phyloP scores from a whole-genome alignment of 1,140 invertebrate species.

The Caenorhabditis brenneri region DNA sequence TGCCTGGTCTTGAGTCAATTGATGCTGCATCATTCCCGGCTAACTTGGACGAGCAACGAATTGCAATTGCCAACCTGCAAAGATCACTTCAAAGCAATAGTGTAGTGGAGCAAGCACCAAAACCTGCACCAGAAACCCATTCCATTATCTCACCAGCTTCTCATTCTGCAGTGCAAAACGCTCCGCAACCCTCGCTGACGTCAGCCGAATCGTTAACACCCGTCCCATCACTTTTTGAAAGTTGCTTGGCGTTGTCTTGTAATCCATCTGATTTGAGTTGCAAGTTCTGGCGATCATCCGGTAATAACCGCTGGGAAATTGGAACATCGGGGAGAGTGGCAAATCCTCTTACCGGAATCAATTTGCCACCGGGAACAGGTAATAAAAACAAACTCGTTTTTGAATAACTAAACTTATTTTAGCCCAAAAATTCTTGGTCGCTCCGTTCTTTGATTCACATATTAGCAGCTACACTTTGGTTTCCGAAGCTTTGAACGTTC shows the following conservation, averaged over 20 bases:
- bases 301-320: constrained; percentile 56
- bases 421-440: constrained; percentile 53
- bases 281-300: constrained; percentile 55
- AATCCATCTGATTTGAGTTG: constrained; percentile 55
- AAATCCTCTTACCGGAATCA: constrained; percentile 56
- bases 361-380: constrained; percentile 55
- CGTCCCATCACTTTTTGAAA: constrained; percentile 48
- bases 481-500: constrained; percentile 45
- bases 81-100: constrained; percentile 35
- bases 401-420: not conserved
- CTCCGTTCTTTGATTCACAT: constrained; percentile 50
- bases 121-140: not conserved
- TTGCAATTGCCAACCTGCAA: constrained; percentile 8
- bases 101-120: not conserved
- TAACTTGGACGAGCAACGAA: constrained; percentile 28
- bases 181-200: not conserved
- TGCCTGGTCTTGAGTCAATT: constrained; percentile 45
- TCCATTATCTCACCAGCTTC: too few relatives aligned
- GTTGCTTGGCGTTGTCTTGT: constrained; percentile 57
- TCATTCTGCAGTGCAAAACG: not conserved
- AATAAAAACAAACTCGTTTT: not conserved
- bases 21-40: not conserved
- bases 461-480: constrained; percentile 47
- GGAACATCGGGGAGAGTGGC: constrained; percentile 45
- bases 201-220: constrained; percentile 39